phyloP scores from a whole-genome alignment of 1,140 invertebrate species.

The Penaeus chinensis region DNA sequence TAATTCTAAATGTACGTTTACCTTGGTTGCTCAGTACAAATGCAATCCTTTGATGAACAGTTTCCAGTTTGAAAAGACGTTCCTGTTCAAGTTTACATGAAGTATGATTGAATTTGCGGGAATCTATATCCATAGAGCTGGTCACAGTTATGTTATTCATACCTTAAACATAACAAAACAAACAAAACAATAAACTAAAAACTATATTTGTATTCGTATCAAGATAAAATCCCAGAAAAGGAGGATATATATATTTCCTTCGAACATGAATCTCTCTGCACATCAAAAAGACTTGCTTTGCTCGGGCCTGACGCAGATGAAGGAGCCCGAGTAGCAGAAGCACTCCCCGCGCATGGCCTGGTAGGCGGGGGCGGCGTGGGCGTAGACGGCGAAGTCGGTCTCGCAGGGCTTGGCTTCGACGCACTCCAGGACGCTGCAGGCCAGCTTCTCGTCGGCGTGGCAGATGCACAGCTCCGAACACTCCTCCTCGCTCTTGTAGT shows the following conservation, averaged over 20 bases:
- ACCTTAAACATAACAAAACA: no score
- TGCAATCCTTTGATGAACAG: no score
- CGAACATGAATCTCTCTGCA: no score
- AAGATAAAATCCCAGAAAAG: no score
- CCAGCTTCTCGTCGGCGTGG: conserved; percentile 78
- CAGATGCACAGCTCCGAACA: conserved; percentile 86
- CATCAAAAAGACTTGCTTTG: conserved; percentile 72
- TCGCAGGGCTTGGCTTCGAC: conserved; percentile 85
- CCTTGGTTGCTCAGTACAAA: no score
- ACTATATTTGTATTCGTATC: no score
- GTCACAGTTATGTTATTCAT: no score
- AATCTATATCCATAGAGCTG: background rate
- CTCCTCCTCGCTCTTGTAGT: conserved; percentile 85
- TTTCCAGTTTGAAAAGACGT: no score
- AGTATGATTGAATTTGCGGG: conserved; percentile 40
- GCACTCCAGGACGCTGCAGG: conserved; percentile 84
- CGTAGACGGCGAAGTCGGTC: conserved; percentile 84
- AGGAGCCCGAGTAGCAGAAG: conserved; percentile 88
- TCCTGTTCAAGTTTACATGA: background rate
- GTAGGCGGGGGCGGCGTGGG: conserved; percentile 87
- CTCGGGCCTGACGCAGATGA: conserved; percentile 89
- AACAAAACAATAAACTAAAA: no score
- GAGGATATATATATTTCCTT: no score
- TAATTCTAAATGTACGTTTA: background rate
- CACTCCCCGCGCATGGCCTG: conserved; percentile 88